Base-by-base conservation (phyloP, 2,888 invertebrate genomes). In the Athalia cordata region DNA sequence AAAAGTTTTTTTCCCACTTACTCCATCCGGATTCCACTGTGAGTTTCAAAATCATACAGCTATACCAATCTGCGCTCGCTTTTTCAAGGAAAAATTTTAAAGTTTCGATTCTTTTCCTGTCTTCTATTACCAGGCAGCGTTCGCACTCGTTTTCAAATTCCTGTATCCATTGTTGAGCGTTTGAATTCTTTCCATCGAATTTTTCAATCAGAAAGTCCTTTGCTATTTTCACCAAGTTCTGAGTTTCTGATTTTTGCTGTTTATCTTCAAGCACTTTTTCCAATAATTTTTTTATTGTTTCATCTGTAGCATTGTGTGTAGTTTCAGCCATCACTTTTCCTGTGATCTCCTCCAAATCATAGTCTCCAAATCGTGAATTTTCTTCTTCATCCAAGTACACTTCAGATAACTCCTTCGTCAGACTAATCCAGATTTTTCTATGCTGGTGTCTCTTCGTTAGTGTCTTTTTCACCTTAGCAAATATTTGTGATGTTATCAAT, bases 81-180 rank as follows among this genome's bases (percentile, higher is more conserved):
- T 77, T 66, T n/a, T 77, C 65, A 6, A 77, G 52, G n/a, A 77
- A 45, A 43, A 65, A 52, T 2, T 43, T 77, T 65, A 77, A 65
- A n/a, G 66, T 77, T 52, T 77, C 77, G 50, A 77, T 77, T 13
- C 66, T 77, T 7, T 79, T 55, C 57, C 8, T 72, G 78, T 80
- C 79, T 76, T 57, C 64, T 52, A 83, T 77, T 8, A 61, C 11
- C 15, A 81, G n/a, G n/a, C n/a, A 80, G 11, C 82, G 78, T 77
- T 77, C 74, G 64, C 83, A 84, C 78, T 83, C 82, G 29, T 79
- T 83, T 79, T 83, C 81, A 80, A 81, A 84, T 62, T 43, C 59
- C 9, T 80, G 52, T 64, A 82, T 78, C 82, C 82, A 84, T 77
- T 82, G 82, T n/a, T 45, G 50, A 49, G 79, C 82, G 79, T 83